A percentile compares a stretch with the other conserved stretches of the same genome.
phyloP scores from a whole-genome alignment of 2,888 invertebrate species.

The Drosophila affinis region DNA sequence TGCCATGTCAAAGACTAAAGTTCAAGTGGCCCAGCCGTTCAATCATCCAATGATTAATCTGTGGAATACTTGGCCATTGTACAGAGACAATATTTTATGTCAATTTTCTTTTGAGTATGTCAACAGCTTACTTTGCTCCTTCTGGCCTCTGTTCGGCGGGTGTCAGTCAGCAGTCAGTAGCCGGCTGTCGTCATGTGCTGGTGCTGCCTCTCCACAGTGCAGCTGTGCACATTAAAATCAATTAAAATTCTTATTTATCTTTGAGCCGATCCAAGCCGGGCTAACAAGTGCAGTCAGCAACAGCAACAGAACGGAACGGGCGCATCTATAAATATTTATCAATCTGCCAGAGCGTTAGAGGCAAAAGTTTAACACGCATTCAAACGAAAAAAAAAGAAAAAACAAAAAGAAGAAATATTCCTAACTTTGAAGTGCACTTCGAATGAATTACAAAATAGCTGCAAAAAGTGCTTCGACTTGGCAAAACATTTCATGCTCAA shows the following conservation, averaged over 20 bases:
- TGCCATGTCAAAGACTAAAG: conserved; percentile 23
- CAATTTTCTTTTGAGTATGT: conserved; percentile 63
- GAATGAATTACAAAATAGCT: conserved; percentile 24
- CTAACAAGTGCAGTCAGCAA: conserved; percentile 66
- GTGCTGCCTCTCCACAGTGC: conserved; percentile 47
- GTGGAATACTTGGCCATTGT: conserved; percentile 48
- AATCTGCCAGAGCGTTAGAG: conserved; percentile 45
- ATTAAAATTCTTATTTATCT: conserved; percentile 76
- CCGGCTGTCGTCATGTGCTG: conserved; percentile 28
- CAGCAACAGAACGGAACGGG: conserved; percentile 45
- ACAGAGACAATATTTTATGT: conserved; percentile 67
- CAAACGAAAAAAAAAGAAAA: conserved; percentile 18
- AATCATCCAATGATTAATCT: conserved; percentile 54
- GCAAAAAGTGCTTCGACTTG: conserved; percentile 35
- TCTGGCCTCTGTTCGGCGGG: conserved; percentile 22
- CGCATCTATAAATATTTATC: conserved; percentile 75
- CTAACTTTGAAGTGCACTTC: conserved; percentile 56
- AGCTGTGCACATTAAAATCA: conserved; percentile 78
- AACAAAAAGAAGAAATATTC: conserved; percentile 51
- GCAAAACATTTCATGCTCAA: conserved; percentile 51
- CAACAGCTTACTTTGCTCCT: conserved; percentile 59
- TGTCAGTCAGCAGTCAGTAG: conserved; percentile 42
- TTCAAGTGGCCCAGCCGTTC: conserved; percentile 18
- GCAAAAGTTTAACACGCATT: conserved; percentile 58
- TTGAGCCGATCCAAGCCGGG: conserved; percentile 54